Evolutionary conservation across 2,113 vertebrate genomes (phyloP), one percentile per base, ranked within the genome.

Genomic region (Catharus bicknelli): DNA sequence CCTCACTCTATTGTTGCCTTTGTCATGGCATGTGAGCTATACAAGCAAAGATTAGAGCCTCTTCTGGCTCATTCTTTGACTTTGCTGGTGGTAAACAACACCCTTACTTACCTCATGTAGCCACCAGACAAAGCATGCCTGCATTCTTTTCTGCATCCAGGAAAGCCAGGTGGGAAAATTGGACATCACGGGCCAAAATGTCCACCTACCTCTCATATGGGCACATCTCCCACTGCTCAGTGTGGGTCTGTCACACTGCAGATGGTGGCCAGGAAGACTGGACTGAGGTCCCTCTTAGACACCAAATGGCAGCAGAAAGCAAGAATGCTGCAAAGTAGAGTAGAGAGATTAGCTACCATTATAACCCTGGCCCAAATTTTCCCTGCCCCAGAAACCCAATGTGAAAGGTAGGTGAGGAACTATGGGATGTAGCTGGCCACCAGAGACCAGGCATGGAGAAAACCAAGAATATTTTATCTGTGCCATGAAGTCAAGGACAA

Each of bases 201-300:
- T 30, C 16, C 62, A 78, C 34, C 10, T 26, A 13, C 69, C 34
- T 50, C 74, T 84, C 7, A 0, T 18, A 17, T 3, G 18, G 48
- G 22, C 26, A 2, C 1, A 15, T 27, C 43, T 81, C 32, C 57
- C 69, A 82, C 32, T 0, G 0, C 34, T 59, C 29, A 10, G 1
- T 3, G 3, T n/a, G 30, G 9, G 8, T 70, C 32, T 34, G 9
- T 14, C 50, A 30, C 11, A 22, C 3, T 2, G 34, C 21, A 73
- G 32, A 22, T 14, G 22, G 2, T 64, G n/a, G 6, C 38, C 50
- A 47, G 58, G 7, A 79, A 57, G 13, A 34, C 0, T 27, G 32
- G 22, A 34, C 5, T 48, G 55, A 83, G 27, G 29, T 77, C 14
- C 7, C 22, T 64, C 13, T 47, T 57, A 73, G 85, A 55, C 13